Evolutionary conservation across 2,113 vertebrate species (phyloP), one percentile per base, ranked within the genome.

Genomic region (Aspidoscelis tigris): DNA sequence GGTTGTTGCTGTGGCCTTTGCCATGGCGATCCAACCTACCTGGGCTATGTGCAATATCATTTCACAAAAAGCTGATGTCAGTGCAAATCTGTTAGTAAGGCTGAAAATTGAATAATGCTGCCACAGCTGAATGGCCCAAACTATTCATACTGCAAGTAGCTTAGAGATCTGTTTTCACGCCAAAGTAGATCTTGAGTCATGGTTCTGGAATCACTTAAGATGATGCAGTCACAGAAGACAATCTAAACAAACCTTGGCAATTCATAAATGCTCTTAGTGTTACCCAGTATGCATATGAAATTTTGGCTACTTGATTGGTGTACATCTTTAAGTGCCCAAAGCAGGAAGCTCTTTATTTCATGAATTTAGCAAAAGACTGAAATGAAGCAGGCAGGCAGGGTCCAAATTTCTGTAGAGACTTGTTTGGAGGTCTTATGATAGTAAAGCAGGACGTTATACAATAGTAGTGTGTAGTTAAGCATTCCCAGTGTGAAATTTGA

Each of bases 331-430:
- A 72, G 12, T 58, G 41, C 0, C 72, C 47, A 88, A 81, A 79
- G 90, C 77, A 85, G 73, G 81, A 72, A 0, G 78, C 71, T 90
- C 26, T 87, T 61, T 76, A 18, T 78, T 50, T 71, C 44, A 88
- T 88, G 1, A 9, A 53, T 73, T 0, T 0, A 21, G 70, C 81
- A 89, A 53, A 82, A 79, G 83, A 10, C 21, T 55, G 55, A 21
- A 61, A 72, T 53, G 66, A 86, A 92, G 90, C 41, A 0, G 92
- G 92, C 89, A 76, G 89, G 92, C 87, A 14, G 84, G 90, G 89
- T 90, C 90, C 80, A 91, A 90, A 88, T 0, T 21, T 1, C 90
- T 18, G 81, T 85, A 87, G 91, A 74, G 1, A 72, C 78, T 1
- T 18, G 58, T 61, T 61, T 0, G 85, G 33, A 33, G 33, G 80